These are phyloP conservation scores for Caenorhabditis panamensis DNA, from an alignment of 2,888 invertebrate species.

Conservation along the genomic window DNA sequence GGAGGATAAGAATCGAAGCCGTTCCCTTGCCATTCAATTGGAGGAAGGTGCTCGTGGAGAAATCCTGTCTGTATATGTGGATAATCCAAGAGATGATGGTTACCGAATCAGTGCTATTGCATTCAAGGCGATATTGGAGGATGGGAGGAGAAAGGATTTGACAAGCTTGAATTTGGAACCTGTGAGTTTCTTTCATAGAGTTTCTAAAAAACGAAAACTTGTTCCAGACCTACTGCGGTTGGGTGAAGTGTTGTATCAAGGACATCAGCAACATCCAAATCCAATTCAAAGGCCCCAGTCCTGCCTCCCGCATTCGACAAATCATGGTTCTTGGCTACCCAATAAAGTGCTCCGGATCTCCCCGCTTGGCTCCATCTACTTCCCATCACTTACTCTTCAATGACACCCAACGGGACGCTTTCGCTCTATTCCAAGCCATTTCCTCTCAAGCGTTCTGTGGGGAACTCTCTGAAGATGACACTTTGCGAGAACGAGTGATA, in stretches of 20 bases:
- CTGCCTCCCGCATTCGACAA: conserved; percentile 54
- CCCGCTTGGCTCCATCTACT: conserved; percentile 69
- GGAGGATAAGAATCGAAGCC: conserved; percentile 93
- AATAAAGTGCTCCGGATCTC: neutral
- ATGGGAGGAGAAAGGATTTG: conserved; percentile 61
- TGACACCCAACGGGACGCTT: conserved; percentile 82
- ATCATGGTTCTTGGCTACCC: conserved; percentile 64
- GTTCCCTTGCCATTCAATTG: conserved; percentile 81
- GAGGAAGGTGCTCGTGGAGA: conserved; percentile 85
- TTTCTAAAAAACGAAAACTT: neutral
- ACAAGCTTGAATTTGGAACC: conserved; percentile 55
- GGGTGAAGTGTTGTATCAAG: conserved; percentile 87
- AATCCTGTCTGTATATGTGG: conserved; percentile 91
- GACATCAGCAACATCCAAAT: conserved; percentile 84
- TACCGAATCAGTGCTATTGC: conserved; percentile 51
- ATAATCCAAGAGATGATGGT: conserved; percentile 88
- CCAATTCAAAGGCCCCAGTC: conserved; percentile 90
- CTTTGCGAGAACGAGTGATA: conserved; percentile 77
- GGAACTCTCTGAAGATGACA: conserved; percentile 76
- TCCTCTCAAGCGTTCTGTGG: conserved; percentile 84
- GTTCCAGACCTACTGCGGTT: conserved; percentile 84
- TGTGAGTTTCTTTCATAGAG: conserved; percentile 40
- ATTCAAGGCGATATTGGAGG: conserved; percentile 56
- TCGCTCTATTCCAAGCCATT: conserved; percentile 90
- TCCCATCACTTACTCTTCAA: conserved; percentile 83